Evolutionary conservation across 2,113 vertebrate genomes (phyloP).

Genomic region (Engraulis encrasicolus): DNA sequence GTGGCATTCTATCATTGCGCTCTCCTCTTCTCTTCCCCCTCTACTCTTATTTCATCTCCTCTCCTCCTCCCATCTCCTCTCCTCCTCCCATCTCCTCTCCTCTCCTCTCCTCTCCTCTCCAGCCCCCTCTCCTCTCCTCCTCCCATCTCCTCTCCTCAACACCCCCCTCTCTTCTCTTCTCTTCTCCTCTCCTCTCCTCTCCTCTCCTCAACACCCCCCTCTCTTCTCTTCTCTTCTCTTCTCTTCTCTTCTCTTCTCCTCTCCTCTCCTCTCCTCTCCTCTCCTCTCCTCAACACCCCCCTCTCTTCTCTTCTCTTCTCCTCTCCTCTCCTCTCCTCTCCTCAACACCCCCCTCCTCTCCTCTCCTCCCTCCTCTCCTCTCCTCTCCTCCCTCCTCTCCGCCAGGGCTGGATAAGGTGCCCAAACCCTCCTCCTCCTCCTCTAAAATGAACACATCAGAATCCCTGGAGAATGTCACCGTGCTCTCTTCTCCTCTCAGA

Average conservation of each 20-base stretch:
- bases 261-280: too few species aligned
- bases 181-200: too few species aligned
- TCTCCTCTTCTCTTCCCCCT: too few species aligned
- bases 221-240: neutral
- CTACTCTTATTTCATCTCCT: too few species aligned
- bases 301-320: constrained; percentile 27
- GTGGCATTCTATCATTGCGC: too few species aligned
- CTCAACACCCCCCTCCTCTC: constrained; percentile 22
- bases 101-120: too few species aligned
- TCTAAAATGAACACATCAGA: constrained; percentile 31
- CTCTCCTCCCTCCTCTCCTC: neutral
- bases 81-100: too few species aligned
- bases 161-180: too few species aligned
- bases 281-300: constrained; percentile 37
- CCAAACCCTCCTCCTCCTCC: neutral
- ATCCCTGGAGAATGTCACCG: constrained; percentile 52
- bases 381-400: neutral
- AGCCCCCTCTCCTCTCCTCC: too few species aligned
- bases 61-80: too few species aligned
- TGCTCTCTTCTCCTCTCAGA: neutral
- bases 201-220: too few species aligned
- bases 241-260: neutral
- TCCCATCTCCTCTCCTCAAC: too few species aligned
- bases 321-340: constrained; percentile 2
- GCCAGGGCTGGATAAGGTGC: neutral